Conservation (phyloP, 2,888 invertebrate genomes). For the Anaspis maculata region DNA sequence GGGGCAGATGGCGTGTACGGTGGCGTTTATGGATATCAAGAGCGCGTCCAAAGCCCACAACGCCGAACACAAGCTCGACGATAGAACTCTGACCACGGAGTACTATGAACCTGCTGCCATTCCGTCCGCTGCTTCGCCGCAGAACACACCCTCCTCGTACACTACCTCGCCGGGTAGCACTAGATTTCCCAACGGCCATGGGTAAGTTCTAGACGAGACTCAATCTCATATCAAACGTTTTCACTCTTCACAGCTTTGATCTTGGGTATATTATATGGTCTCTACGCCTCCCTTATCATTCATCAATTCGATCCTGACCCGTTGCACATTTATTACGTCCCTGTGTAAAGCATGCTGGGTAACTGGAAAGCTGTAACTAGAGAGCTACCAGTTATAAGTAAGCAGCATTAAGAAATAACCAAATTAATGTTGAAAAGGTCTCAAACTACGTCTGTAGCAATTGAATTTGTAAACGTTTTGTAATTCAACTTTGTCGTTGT, state of each 20-base stretch:
- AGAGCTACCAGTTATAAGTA: too few relatives aligned
- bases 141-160: conserved; percentile 47
- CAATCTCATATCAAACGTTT: too few relatives aligned
- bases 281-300: too few relatives aligned
- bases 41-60: conserved; percentile 89
- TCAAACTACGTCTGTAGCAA: too few relatives aligned
- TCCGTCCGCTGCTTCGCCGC: conserved; percentile 50
- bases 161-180: conserved; percentile 52
- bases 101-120: conserved; percentile 83
- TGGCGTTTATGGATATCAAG: conserved; percentile 95
- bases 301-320: too few relatives aligned
- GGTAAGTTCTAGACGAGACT: conserved; percentile 45
- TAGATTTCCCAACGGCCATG: conserved; percentile 46
- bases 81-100: conserved; percentile 78
- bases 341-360: too few relatives aligned
- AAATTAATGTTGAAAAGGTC: too few relatives aligned
- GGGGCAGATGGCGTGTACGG: conserved; percentile 72
- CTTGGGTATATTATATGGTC: neutral
- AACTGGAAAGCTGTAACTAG: too few relatives aligned
- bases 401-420: too few relatives aligned
- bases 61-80: conserved; percentile 82
- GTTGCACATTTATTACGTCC: too few relatives aligned
- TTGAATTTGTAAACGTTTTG: too few relatives aligned
- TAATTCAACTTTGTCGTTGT: too few relatives aligned
- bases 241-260: neutral